Base-by-base conservation (phyloP, 2,113 vertebrate species). In the Budorcas taxicolor region DNA sequence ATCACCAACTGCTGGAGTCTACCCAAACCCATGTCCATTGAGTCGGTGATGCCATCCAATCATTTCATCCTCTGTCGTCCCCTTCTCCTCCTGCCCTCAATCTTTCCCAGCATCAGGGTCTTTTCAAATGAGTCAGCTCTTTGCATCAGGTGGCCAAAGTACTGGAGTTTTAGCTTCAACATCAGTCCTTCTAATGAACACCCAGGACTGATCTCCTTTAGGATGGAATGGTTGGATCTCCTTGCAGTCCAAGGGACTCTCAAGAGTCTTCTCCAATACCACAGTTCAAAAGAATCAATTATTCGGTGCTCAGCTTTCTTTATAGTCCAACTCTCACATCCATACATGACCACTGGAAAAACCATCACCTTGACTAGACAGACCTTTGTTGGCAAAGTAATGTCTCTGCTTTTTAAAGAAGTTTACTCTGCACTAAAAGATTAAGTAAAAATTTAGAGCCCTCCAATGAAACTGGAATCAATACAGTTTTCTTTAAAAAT, bases 381-480 rank as follows among this genome's bases (percentile, higher is more conserved):
- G 64, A 67, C 8, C 33, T 67, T 36, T 36, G 64, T 67, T 21
- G 64, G 17, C 33, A 67, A 67, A 67, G 64, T 67, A 67, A 67
- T 36, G 33, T 36, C 33, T 67, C 33, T 67, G 64, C 17, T 96
- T 21, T 76, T 90, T 81, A 55, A 84, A 92, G 57, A 71, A 57
- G 62, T 78, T 88, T 91, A 95, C n/a, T 71, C n/a, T 88, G 53
- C 40, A 90, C 55, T 64, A 90, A 83, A 83, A 93, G 60, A 60
- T 57, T 23, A 91, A 94, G 27, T 64, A 90, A 90, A 43, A 43
- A 29, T 45, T 80, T 50, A 78, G 58, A 90, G 31, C 16, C 21
- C 90, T 90, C 89, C 53, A 76, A 50, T 92, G 64, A 97, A 94
- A 36, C 5, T 50, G n/a, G 15, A 93, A 85, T 95, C n/a, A 92